phyloP scores from a whole-genome alignment of 2,888 invertebrate genomes.

The Endomychus coccineus region DNA sequence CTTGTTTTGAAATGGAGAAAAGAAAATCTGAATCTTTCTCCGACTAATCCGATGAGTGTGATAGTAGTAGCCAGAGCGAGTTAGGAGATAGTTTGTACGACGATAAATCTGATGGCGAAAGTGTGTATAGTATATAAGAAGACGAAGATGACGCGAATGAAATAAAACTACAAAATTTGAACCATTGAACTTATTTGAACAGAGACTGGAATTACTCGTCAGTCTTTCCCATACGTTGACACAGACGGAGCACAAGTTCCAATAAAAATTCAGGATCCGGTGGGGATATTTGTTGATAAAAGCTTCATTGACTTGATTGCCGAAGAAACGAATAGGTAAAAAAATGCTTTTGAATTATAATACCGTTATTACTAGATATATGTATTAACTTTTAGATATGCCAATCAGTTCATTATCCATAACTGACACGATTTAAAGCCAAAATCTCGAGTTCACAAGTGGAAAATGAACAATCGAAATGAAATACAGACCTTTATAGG shows the following conservation, averaged over 20 bases:
- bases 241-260: neutral
- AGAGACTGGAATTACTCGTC: neutral
- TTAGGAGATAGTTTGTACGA: constrained; percentile 1
- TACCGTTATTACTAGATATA: neutral
- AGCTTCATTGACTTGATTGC: constrained; percentile 1
- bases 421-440: no score
- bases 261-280: constrained; percentile 1
- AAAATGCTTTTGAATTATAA: neutral
- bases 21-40: neutral
- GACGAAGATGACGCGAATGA: neutral
- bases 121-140: no score
- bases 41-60: neutral
- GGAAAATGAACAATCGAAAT: no score
- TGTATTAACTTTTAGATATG: constrained; percentile 1
- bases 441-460: no score
- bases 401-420: neutral
- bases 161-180: neutral
- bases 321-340: constrained; percentile 1
- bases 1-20: no score
- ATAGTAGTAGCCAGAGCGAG: neutral
- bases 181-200: neutral
- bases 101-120: no score
- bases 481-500: no score
- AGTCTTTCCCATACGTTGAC: constrained; percentile 1
- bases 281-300: constrained; percentile 1